Evolutionary conservation across 2,797 vertebrate species (phyloP), one percentile per base, ranked within the genome.

Genomic region (Liasis olivaceus): DNA sequence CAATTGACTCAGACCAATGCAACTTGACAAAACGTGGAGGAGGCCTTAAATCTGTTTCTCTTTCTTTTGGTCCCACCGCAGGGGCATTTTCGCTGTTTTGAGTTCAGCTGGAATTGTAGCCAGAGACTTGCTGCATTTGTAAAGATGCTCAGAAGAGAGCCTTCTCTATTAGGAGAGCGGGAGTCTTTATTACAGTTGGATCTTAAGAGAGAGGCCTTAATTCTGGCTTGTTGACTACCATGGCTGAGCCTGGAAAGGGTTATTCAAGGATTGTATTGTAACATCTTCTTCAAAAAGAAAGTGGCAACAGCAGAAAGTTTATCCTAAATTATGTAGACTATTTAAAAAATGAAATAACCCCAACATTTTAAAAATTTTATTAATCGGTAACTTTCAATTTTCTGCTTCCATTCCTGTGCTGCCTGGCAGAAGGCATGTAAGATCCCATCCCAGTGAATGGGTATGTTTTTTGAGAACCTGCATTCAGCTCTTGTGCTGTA

Each of bases 21-120:
- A 7, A 31, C 62, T 20, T n/a, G 9, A 87, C 0, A 0, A 0
- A n/a, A 58, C 26, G 3, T 20, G 31, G 26, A 28, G 51, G 51
- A 66, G 85, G 85, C 3, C 87, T 90, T 31, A 2, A 26, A 2
- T 3, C 59, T 0, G 66, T 31, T 81, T 64, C 85, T 8, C 54
- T 31, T 58, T 6, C 47, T 36, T 20, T 31, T 89, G 56, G 11
- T 3, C 12, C 31, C 87, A 72, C 28, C 20, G 13, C 56, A 22
- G 26, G 42, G 20, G 60, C 42, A 59, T 15, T 81, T 24, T 26
- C 36, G 2, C 36, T 4, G 13, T 47, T 7, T 24, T 20, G 12
- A 14, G 14, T 31, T 60, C 47, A 17, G 84, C 24, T 26, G 31
- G 6, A 24, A 36, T 42, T 36, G 20, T 60, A 14, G 20, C 11